Percentiles rank a stretch among this genome's conserved stretches.
Conservation (phyloP, 2,888 invertebrate genomes). For the Dorcus hopei region DNA sequence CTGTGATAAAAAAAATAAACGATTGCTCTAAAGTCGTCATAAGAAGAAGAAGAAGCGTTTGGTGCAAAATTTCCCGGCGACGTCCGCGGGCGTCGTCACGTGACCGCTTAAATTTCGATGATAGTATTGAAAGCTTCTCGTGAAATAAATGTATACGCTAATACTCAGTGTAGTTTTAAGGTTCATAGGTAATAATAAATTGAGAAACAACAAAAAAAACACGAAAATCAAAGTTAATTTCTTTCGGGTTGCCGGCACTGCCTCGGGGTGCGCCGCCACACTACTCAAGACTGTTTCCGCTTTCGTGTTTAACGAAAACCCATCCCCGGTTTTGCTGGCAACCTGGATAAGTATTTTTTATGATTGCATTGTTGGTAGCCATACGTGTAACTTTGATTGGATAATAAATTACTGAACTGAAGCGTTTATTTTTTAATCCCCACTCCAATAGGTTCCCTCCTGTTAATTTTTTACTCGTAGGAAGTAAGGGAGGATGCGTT, state of each 20-base stretch:
- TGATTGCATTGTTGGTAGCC: conserved; percentile 46
- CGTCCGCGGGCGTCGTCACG: background rate
- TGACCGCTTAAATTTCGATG: background rate
- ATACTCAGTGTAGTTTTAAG: conserved; percentile 42
- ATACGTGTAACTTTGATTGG: conserved; percentile 48
- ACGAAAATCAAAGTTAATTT: conserved; percentile 1
- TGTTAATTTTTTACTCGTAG: too few relatives aligned
- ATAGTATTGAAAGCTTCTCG: conserved; percentile 39
- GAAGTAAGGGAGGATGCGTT: too few relatives aligned
- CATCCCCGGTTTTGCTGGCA: background rate
- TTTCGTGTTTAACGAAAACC: too few relatives aligned
- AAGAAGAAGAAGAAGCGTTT: conserved; percentile 31
- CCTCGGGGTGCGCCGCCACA: conserved; percentile 6
- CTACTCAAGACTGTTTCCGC: background rate
- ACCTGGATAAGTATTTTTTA: conserved; percentile 38
- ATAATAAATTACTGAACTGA: conserved; percentile 41
- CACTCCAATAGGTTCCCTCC: too few relatives aligned
- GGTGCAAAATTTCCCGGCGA: conserved; percentile 21
- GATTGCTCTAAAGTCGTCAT: conserved; percentile 45
- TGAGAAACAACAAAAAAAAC: background rate
- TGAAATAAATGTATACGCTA: conserved; percentile 49
- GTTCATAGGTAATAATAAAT: conserved; percentile 15
- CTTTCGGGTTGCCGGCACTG: conserved; percentile 6
- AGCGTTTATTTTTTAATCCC: background rate
- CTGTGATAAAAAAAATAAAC: conserved; percentile 47